These are phyloP conservation scores for Sitophilus oryzae DNA, from an alignment of 1,140 invertebrate genomes.

Conservation along the genomic window DNA sequence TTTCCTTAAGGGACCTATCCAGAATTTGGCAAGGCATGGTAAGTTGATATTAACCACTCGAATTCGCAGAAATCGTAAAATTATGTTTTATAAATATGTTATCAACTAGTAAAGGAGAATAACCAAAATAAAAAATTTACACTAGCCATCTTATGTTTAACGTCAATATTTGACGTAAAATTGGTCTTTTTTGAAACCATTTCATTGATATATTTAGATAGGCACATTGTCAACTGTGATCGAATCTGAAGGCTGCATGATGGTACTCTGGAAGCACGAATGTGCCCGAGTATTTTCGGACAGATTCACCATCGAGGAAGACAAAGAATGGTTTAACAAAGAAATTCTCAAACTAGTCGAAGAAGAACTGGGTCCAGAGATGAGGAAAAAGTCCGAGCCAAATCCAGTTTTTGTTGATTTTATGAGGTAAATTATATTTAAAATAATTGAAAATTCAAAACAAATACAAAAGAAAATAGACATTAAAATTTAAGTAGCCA, in stretches of 20 bases:
- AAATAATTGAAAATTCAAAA: too few relatives aligned
- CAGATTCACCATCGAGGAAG: conserved; percentile 69
- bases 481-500: too few relatives aligned
- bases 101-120: too few relatives aligned
- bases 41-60: too few relatives aligned
- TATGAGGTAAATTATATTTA: conserved; percentile 76
- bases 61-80: too few relatives aligned
- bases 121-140: too few relatives aligned
- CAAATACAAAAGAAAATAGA: too few relatives aligned
- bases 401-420: conserved; percentile 88
- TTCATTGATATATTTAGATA: conserved; percentile 47
- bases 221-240: conserved; percentile 83
- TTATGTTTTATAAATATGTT: too few relatives aligned
- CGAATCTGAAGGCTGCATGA: conserved; percentile 70
- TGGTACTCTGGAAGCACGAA: conserved; percentile 94
- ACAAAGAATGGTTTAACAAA: conserved; percentile 77
- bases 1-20: conserved; percentile 89
- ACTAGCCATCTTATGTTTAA: too few relatives aligned
- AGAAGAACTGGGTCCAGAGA: conserved; percentile 60
- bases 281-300: conserved; percentile 88
- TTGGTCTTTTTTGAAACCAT: too few relatives aligned
- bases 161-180: too few relatives aligned
- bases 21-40: conserved; percentile 95
- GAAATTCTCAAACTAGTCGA: conserved; percentile 59
- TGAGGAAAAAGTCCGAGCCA: conserved; percentile 62